phyloP scores from a whole-genome alignment of 2,113 vertebrate genomes.

The Barbus barbus region DNA sequence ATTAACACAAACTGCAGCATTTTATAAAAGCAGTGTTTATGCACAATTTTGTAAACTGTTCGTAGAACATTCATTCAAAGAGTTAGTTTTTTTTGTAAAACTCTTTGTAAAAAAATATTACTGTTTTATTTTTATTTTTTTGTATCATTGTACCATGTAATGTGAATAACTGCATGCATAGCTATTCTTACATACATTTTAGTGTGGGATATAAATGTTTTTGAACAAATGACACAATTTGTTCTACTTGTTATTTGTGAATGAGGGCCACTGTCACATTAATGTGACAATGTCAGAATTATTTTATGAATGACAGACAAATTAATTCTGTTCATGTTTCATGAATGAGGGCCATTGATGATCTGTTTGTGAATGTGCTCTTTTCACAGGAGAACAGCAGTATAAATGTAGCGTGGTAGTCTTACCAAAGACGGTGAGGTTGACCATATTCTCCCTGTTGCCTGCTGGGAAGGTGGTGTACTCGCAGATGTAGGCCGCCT shows the following conservation, averaged over 20 bases:
- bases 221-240: no score
- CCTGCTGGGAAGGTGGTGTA: conserved; percentile 94
- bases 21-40: no score
- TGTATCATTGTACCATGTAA: no score
- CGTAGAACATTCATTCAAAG: no score
- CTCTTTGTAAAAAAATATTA: no score
- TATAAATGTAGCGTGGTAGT: neutral
- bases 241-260: no score
- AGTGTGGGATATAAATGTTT: no score
- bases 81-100: no score
- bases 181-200: neutral
- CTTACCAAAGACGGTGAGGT: conserved; percentile 87
- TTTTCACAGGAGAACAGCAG: neutral
- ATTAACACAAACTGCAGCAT: neutral
- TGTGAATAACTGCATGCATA: neutral
- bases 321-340: neutral
- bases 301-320: neutral
- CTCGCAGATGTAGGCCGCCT: conserved; percentile 97
- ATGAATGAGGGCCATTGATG: neutral
- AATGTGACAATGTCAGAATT: neutral
- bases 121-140: no score
- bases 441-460: conserved; percentile 93
- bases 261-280: neutral
- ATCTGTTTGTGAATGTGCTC: neutral
- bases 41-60: no score